Base-by-base conservation (phyloP, 2,888 invertebrate species). In the Cordilura impudica region DNA sequence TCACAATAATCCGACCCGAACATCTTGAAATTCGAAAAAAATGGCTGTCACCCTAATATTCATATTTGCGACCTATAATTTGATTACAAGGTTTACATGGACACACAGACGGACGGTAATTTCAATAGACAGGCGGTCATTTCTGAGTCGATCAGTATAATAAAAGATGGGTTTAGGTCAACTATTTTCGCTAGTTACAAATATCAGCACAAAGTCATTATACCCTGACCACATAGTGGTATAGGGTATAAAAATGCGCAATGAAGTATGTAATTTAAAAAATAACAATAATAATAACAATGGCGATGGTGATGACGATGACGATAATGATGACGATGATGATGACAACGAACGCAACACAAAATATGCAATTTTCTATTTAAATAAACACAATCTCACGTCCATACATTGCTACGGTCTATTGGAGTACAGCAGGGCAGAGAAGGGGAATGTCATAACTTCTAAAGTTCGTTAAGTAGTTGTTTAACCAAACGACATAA, bases 311-410 rank as follows among this genome's bases (percentile, higher is more conserved):
- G 26, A 26, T 4, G 3, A 26, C 26, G 26, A 4, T 35, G 35
- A 39, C 5, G 4, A 4, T 12, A n/a, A 35, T 35, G n/a, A 39
- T 14, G 4, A 19, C 18, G 19, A 58, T 18, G 5, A 43, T 10
- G 26, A 19, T 39, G 35, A 39, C 14, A n/a, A n/a, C 12, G 35
- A 58, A 43, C 39, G 26, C n/a, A 47, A 65, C 65, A 47, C 4
- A 31, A 35, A 56, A 23, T 58, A 65, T 73, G 72, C 56, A 73
- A 65, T 73, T 73, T 73, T 72, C 63, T 65, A n/a, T 65, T 54
- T 56, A 72, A 65, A 49, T 54, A 54, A 63, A 12, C 61, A 53
- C 26, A 58, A n/a, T n/a, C n/a, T n/a, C n/a, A 39, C 16, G 14
- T 16, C 5, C 12, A 63, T 29, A 49, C 23, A 39, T 39, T 39